Base-by-base conservation (phyloP, 2,888 invertebrate species). In the Drosophila borealis region DNA sequence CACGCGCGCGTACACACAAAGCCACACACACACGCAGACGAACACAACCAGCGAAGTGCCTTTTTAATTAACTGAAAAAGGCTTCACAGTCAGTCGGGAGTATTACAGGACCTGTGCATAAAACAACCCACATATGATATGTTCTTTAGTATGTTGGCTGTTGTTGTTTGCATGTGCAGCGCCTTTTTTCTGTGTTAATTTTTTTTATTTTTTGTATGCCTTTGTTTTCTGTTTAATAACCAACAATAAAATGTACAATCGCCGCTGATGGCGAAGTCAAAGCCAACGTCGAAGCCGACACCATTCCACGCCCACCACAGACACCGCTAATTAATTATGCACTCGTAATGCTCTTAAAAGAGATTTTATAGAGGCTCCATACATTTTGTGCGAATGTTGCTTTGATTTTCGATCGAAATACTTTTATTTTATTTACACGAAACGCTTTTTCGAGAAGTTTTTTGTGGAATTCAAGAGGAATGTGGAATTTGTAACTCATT, bases 61-160 rank as follows among this genome's bases (percentile, higher is more conserved):
- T 78, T 74, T 80, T 80, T 80, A 80, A 80, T 80, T 80, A 80
- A 80, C 80, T 80, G 79, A 74, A 80, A 79, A 81, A 72, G 74
- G 80, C 80, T 75, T 74, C 78, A 64, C 69, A 67, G 63, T 66
- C 64, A 59, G 61, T 56, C 57, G 51, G 48, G 45, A 63, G 65
- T 45, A 68, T 57, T 65, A 69, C 56, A 49, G 61, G 49, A 57
- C 51, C 49, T 51, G 44, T 39, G 36, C 29, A 50, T 55, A 61
- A 42, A 64, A 65, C 69, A 60, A 55, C 64, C 61, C 63, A 66
- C 68, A 75, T 51, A 67, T 45, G 45, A 49, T 59, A 57, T 62
- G 37, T 65, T 56, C 54, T 60, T 57, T 60, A 46, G 49, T 45
- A 36, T 49, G 44, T 48, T 55, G 49, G 25, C 39, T 57, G 29